Percentiles rank a stretch among this genome's conserved stretches.
phyloP scores from a whole-genome alignment of 2,113 vertebrate species.

The Eurypyga helias region DNA sequence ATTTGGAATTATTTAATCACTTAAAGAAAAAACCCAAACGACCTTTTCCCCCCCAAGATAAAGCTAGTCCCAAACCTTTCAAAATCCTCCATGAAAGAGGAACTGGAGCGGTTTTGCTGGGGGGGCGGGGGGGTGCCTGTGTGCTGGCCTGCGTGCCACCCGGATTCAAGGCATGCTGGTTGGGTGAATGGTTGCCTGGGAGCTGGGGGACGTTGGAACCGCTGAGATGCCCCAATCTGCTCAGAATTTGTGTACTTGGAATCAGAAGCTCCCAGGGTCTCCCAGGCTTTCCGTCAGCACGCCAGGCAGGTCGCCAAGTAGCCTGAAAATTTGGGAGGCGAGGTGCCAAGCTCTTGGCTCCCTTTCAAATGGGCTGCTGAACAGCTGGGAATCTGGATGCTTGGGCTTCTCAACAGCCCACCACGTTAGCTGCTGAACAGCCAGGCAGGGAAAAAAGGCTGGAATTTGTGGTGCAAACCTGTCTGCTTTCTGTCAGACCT shows the following conservation, averaged over 20 bases:
- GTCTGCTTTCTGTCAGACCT: not conserved
- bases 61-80: not conserved
- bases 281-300: conserved; percentile 54
- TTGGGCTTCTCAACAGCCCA: conserved; percentile 53
- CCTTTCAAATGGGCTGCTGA: conserved; percentile 59
- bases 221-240: not conserved
- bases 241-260: conserved; percentile 55
- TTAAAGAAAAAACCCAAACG: not conserved
- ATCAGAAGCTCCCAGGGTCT: conserved; percentile 59
- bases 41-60: not conserved
- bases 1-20: conserved; percentile 15
- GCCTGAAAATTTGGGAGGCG: conserved; percentile 59
- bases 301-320: conserved; percentile 44
- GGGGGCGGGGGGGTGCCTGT: not conserved
- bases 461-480: not conserved
- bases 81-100: conserved; percentile 11
- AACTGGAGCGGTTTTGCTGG: not conserved
- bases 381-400: conserved; percentile 69
- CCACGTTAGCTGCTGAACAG: not conserved
- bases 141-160: not conserved
- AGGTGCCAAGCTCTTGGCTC: conserved; percentile 60
- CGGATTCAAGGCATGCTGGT: not conserved
- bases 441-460: not conserved
- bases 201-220: not conserved
- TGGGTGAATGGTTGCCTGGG: conserved; percentile 57